Conservation (phyloP, 1,140 invertebrate species). For the Callitettix versicolor region DNA sequence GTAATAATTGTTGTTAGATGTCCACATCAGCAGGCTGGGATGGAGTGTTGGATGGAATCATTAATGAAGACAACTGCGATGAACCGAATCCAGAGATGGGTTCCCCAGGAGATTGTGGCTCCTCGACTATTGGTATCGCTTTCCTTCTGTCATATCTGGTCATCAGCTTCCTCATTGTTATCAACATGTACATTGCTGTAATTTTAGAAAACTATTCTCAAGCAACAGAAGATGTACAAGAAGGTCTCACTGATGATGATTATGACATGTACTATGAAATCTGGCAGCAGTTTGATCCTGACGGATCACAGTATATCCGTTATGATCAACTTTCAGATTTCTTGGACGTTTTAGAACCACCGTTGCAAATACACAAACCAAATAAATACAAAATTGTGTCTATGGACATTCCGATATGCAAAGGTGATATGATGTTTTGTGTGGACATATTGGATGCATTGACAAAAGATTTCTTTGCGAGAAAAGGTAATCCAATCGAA, state of each 20-base stretch:
- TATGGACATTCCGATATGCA: slow-evolving; percentile 97
- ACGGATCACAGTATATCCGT: slow-evolving; percentile 92
- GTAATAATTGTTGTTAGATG: slow-evolving; percentile 52
- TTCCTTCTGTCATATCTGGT: slow-evolving; percentile 93
- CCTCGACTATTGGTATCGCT: slow-evolving; percentile 82
- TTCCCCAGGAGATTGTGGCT: slow-evolving; percentile 83
- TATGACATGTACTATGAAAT: slow-evolving; percentile 99
- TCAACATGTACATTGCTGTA: slow-evolving; percentile 99
- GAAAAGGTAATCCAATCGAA: slow-evolving; percentile 86
- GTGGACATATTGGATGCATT: slow-evolving; percentile 95
- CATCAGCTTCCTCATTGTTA: slow-evolving; percentile 95
- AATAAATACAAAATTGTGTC: slow-evolving; percentile 98
- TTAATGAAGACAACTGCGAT: slow-evolving; percentile 88
- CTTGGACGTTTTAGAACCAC: slow-evolving; percentile 85
- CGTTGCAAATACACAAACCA: slow-evolving; percentile 91
- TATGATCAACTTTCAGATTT: slow-evolving; percentile 91
- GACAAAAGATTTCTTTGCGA: slow-evolving; percentile 90
- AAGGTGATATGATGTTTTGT: slow-evolving; percentile 92
- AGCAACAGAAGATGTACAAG: slow-evolving; percentile 96
- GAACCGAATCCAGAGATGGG: slow-evolving; percentile 75
- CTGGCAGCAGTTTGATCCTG: slow-evolving; percentile 96
- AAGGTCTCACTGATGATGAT: slow-evolving; percentile 95
- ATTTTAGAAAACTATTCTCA: slow-evolving; percentile 98
- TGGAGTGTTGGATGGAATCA: slow-evolving; percentile 87
- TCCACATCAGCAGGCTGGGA: slow-evolving; percentile 97